Percentiles rank a stretch among this genome's conserved stretches.
Conservation (phyloP, 2,113 vertebrate species). For the Neomonachus schauinslandi region DNA sequence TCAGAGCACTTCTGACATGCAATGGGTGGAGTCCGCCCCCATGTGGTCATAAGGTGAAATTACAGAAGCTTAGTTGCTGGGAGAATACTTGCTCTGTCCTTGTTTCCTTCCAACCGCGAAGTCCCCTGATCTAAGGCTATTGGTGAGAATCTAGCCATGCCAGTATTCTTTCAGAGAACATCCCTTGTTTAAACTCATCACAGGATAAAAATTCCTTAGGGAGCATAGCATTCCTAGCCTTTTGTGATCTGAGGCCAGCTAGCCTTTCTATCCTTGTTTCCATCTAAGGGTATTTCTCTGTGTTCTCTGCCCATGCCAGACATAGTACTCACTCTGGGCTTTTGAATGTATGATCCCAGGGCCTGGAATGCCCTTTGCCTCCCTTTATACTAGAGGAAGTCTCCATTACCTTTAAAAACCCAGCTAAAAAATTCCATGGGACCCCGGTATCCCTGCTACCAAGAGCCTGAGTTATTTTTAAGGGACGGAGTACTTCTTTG, state of each 20-base stretch:
- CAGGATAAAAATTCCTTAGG: neutral
- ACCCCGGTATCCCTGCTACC: accelerated
- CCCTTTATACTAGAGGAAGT: neutral
- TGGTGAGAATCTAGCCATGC: neutral
- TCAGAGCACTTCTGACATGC: neutral
- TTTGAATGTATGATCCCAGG: neutral
- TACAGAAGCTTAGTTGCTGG: neutral
- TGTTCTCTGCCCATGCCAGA: neutral
- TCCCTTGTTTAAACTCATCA: neutral
- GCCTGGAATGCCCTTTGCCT: neutral
- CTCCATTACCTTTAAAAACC: neutral
- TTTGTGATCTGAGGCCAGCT: neutral
- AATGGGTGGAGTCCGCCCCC: neutral
- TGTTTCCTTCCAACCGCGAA: neutral
- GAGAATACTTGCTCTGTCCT: neutral
- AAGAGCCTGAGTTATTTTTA: neutral
- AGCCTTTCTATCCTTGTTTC: neutral
- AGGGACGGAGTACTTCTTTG: neutral
- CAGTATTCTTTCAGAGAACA: neutral
- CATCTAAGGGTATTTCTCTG: neutral
- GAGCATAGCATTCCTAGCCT: neutral
- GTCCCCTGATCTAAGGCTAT: neutral
- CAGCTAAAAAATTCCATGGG: neutral
- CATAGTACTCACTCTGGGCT: neutral
- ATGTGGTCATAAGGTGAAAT: neutral